A percentile compares a stretch with the other conserved stretches of the same genome.
Evolutionary conservation across 2,113 vertebrate species (phyloP).

Genomic region (Mesembrinibis cayennensis): DNA sequence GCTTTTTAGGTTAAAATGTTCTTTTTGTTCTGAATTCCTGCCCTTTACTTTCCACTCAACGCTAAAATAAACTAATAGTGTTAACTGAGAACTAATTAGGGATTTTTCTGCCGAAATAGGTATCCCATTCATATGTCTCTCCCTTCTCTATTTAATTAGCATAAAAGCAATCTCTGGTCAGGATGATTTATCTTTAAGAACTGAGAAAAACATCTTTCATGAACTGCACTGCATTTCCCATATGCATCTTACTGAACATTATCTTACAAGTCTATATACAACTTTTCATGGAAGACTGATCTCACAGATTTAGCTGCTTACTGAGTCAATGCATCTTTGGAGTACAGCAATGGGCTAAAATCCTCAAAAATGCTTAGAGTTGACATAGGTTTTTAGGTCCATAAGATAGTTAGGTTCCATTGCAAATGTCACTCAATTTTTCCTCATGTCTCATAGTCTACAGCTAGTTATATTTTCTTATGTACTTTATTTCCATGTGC

Average conservation of each 20-base stretch:
- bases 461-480: not conserved
- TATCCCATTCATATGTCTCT: not conserved
- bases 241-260: not conserved
- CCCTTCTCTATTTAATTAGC: not conserved
- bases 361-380: not conserved
- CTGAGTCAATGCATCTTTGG: not conserved
- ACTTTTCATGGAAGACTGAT: not conserved
- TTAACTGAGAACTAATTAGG: not conserved
- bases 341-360: not conserved
- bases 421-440: not conserved
- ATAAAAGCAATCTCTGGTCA: not conserved
- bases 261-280: not conserved
- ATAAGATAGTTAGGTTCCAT: not conserved
- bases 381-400: not conserved
- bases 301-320: not conserved
- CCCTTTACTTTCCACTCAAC: not conserved
- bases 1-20: not conserved
- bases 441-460: not conserved
- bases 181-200: not conserved
- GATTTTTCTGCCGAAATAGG: not conserved
- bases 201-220: not conserved
- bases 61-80: not conserved
- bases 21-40: not conserved
- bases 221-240: not conserved
- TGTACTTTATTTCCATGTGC: accelerated